Conservation (phyloP, 2,113 vertebrate genomes). For the Brachypodius melanocephalos region DNA sequence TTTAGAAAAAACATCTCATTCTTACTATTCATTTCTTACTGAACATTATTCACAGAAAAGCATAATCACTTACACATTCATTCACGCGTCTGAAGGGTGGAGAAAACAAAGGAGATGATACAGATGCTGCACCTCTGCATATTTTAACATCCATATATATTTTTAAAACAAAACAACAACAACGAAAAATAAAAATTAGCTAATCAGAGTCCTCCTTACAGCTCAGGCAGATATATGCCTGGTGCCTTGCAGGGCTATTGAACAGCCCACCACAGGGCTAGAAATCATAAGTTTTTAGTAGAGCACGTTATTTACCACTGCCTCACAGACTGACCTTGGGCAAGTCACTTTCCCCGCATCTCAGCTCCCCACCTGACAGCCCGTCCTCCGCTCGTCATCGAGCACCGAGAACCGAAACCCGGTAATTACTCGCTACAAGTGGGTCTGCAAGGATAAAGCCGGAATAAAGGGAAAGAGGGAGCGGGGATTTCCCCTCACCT, state of each 20-base stretch:
- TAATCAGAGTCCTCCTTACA: not conserved
- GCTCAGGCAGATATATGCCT: not conserved
- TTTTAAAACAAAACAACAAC: not conserved
- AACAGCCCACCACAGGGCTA: not conserved
- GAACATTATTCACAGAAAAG: not conserved
- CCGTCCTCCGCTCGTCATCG: not conserved
- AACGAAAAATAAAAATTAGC: no score
- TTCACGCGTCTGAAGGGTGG: not conserved
- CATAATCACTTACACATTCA: not conserved
- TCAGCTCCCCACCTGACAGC: not conserved
- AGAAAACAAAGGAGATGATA: not conserved
- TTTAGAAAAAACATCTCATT: not conserved
- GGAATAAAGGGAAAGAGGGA: not conserved
- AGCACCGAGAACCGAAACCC: not conserved
- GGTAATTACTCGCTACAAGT: not conserved
- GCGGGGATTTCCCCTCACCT: not conserved
- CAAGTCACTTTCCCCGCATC: not conserved
- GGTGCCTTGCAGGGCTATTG: not conserved
- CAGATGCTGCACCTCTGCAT: not conserved
- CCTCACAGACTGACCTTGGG: conserved; percentile 7
- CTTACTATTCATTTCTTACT: not conserved
- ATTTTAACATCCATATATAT: not conserved
- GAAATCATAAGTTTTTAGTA: not conserved
- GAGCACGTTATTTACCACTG: not conserved
- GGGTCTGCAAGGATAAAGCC: not conserved